These are phyloP conservation scores for Limnothrissa miodon DNA, from an alignment of 2,113 vertebrate species.

Conservation along the genomic window DNA sequence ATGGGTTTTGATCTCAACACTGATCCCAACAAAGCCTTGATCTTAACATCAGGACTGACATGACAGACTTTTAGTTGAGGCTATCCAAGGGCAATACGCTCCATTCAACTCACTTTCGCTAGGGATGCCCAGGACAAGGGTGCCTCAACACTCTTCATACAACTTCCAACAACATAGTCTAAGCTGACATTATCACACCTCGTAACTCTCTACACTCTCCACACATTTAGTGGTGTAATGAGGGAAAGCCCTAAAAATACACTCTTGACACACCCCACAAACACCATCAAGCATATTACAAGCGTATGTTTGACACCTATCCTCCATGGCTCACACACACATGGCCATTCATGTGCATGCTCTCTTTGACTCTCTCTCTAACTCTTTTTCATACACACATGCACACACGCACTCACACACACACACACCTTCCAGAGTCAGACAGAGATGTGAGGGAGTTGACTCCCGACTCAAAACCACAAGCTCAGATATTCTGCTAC, in stretches of 20 bases:
- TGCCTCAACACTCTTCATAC: neutral
- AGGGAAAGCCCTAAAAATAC: too few relatives aligned
- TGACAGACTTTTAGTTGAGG: neutral
- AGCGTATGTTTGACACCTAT: neutral
- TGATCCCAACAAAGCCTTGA: neutral
- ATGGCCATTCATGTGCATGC: too few relatives aligned
- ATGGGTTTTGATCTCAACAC: neutral
- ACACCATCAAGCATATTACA: neutral
- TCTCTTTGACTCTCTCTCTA: too few relatives aligned
- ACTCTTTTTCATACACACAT: too few relatives aligned
- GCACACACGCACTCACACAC: slow-evolving; percentile 7
- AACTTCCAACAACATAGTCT: neutral
- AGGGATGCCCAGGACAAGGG: neutral
- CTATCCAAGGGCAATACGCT: neutral
- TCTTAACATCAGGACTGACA: neutral
- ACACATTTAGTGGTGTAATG: too few relatives aligned
- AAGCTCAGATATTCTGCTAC: slow-evolving; percentile 4
- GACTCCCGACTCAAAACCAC: neutral
- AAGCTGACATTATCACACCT: neutral
- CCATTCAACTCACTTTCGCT: neutral
- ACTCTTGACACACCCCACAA: neutral
- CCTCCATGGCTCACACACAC: neutral
- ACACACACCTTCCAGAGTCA: neutral
- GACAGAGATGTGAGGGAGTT: neutral
- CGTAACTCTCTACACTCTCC: neutral